phyloP scores from a whole-genome alignment of 2,113 vertebrate genomes.

The Gymnarchus niloticus region DNA sequence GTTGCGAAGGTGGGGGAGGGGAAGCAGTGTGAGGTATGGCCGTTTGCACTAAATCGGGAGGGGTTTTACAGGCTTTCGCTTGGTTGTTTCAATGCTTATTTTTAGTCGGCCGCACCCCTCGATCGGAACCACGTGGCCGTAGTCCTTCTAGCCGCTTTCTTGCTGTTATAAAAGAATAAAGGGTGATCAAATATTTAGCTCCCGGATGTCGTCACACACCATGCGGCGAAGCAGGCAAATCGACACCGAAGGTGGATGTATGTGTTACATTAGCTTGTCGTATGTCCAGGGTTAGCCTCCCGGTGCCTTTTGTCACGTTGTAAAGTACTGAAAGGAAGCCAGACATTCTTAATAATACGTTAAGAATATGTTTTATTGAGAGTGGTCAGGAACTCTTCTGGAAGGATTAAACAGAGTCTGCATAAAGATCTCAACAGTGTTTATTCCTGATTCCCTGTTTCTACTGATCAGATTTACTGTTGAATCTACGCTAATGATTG shows the following conservation, averaged over 20 bases:
- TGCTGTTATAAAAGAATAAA: not conserved
- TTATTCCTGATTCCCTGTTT: not conserved
- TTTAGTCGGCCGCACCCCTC: not conserved
- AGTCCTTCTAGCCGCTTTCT: not conserved
- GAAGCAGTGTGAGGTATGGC: not conserved
- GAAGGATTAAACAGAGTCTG: not conserved
- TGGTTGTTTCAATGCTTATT: constrained; percentile 13
- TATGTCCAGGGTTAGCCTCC: not conserved
- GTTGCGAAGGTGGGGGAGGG: not conserved
- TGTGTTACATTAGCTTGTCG: not conserved
- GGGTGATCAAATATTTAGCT: constrained; percentile 6
- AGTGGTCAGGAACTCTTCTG: not conserved
- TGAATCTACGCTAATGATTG: not conserved
- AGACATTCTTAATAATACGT: not conserved
- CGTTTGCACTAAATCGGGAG: constrained; percentile 10
- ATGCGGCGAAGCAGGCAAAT: not conserved
- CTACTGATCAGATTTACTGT: not conserved
- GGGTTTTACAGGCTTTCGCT: constrained; percentile 4
- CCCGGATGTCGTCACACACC: not conserved
- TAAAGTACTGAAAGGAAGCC: not conserved
- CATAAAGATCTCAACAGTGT: not conserved
- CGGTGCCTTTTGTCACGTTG: not conserved
- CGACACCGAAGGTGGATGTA: not conserved
- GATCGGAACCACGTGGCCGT: not conserved
- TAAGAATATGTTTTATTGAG: not conserved